Conservation (phyloP, 2,888 invertebrate species). For the Cheilosia scutellata region DNA sequence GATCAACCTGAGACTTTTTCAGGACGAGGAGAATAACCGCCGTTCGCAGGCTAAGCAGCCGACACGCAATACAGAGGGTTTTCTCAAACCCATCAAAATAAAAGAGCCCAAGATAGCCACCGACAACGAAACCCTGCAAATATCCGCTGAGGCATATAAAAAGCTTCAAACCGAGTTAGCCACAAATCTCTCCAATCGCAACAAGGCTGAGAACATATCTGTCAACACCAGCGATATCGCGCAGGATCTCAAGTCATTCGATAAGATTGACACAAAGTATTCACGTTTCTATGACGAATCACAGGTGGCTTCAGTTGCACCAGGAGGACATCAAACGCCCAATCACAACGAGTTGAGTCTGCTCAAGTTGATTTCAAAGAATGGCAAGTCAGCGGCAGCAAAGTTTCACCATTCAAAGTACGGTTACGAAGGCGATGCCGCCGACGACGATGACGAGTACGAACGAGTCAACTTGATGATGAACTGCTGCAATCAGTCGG, state of each 20-base stretch:
- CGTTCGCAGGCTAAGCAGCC: slow-evolving; percentile 12
- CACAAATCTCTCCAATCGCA: slow-evolving; percentile 55
- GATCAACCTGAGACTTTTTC: slow-evolving; percentile 87
- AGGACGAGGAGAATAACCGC: slow-evolving; percentile 27
- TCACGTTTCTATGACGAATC: slow-evolving; percentile 65
- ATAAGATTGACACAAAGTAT: slow-evolving; percentile 62
- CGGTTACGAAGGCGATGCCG: slow-evolving; percentile 46
- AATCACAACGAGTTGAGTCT: slow-evolving; percentile 47
- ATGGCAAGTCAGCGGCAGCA: slow-evolving; percentile 42
- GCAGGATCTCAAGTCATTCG: slow-evolving; percentile 48
- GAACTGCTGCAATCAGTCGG: slow-evolving; percentile 67
- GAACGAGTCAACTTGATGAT: slow-evolving; percentile 69
- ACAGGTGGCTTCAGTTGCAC: background rate
- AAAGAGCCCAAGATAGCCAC: slow-evolving; percentile 7
- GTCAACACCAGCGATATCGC: slow-evolving; percentile 27
- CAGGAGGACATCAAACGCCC: slow-evolving; percentile 9
- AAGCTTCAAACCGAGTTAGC: slow-evolving; percentile 61
- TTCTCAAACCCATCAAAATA: slow-evolving; percentile 17
- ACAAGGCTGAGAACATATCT: slow-evolving; percentile 24
- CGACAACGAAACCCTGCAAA: slow-evolving; percentile 30
- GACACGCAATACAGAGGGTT: background rate
- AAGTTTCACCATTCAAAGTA: slow-evolving; percentile 62
- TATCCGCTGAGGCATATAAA: slow-evolving; percentile 81
- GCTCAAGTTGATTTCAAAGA: slow-evolving; percentile 65
- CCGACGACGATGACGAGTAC: slow-evolving; percentile 64